Evolutionary conservation across 1,140 invertebrate species (phyloP).

Genomic region (Aphaenogaster ashmeadi): DNA sequence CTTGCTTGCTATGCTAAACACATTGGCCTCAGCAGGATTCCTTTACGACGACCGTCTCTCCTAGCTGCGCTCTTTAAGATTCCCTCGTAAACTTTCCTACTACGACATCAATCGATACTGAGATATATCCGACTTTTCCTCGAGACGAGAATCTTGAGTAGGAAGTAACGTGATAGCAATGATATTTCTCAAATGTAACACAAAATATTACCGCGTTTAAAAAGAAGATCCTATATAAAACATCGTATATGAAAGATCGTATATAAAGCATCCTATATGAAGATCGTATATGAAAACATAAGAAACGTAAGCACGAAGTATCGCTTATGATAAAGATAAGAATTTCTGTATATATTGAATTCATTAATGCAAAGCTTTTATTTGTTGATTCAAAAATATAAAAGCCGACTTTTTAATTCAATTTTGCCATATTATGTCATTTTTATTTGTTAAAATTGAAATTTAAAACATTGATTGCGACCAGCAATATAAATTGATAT

Average conservation of each 20-base stretch:
- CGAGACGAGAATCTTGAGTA: conserved; percentile 23
- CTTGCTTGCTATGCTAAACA: conserved; percentile 60
- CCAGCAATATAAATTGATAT: background rate
- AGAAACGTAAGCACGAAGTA: background rate
- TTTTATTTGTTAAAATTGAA: conserved; percentile 27
- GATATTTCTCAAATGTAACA: conserved; percentile 13
- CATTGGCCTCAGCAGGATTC: conserved; percentile 38
- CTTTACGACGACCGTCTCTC: conserved; percentile 15
- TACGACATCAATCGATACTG: conserved; percentile 31
- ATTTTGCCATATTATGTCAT: background rate
- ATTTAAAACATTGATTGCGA: conserved; percentile 2
- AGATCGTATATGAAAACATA: background rate
- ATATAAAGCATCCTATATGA: too few species aligned
- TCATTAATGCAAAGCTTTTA: background rate
- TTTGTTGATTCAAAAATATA: background rate
- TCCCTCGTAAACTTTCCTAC: conserved; percentile 44
- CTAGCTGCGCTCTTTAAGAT: conserved; percentile 32
- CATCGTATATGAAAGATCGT: too few species aligned
- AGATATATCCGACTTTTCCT: conserved; percentile 36
- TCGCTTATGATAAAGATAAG: background rate
- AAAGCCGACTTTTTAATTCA: background rate
- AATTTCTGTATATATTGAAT: background rate
- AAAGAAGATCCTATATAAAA: background rate
- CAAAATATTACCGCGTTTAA: background rate
- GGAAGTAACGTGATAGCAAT: conserved; percentile 21